Percentiles rank a stretch among this genome's conserved stretches.
These are phyloP conservation scores for Girardinichthys multiradiatus DNA, from an alignment of 2,113 vertebrate genomes.

Conservation along the genomic window DNA sequence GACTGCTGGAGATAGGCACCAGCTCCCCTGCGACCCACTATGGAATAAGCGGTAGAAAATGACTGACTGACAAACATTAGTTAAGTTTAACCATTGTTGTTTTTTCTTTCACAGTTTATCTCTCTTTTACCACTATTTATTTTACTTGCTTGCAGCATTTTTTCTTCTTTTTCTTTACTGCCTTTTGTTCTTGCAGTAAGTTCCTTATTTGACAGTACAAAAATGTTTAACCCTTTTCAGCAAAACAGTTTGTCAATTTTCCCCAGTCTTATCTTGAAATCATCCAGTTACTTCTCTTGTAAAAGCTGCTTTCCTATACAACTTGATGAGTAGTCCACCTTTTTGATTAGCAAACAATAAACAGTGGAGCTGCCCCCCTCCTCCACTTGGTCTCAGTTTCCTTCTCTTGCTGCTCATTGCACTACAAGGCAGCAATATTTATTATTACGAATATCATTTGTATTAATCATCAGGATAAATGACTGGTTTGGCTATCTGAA, in stretches of 20 bases:
- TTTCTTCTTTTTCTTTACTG: neutral
- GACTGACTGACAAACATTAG: too few species aligned
- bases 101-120: too few species aligned
- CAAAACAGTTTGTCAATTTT: neutral
- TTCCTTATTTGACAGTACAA: neutral
- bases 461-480: conserved; percentile 99
- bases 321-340: conserved; percentile 1
- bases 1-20: too few species aligned
- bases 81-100: too few species aligned
- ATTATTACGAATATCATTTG: conserved; percentile 99
- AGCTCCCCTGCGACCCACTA: too few species aligned
- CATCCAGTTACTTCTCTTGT: neutral
- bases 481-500: conserved; percentile 99
- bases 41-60: too few species aligned
- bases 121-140: neutral
- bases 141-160: neutral
- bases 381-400: conserved; percentile 23
- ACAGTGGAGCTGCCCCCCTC: conserved; percentile 9
- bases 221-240: neutral
- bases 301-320: neutral
- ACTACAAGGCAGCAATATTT: conserved; percentile 90
- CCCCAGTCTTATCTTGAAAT: neutral
- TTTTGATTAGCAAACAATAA: conserved; percentile 25
- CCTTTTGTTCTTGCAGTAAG: neutral
- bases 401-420: conserved; percentile 72